phyloP scores from a whole-genome alignment of 2,888 invertebrate genomes.

The Corbicula japonica region DNA sequence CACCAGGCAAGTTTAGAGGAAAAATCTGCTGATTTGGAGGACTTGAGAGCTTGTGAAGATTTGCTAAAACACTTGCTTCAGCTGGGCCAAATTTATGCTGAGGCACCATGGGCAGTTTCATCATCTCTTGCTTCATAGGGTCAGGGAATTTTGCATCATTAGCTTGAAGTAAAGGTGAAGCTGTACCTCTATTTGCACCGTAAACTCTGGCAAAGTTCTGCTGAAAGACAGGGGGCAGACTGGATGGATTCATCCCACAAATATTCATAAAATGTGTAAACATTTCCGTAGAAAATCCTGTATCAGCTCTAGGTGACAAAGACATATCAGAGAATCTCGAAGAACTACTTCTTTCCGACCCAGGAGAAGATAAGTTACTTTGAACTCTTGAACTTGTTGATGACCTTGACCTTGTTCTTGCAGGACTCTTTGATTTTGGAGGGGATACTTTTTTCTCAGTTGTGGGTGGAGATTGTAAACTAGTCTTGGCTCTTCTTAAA shows the following conservation, averaged over 20 bases:
- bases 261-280: constrained; percentile 51
- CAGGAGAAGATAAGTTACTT: constrained; percentile 26
- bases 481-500: too few species aligned
- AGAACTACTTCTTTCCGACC: constrained; percentile 35
- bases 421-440: constrained; percentile 35
- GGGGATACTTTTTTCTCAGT: constrained; percentile 13
- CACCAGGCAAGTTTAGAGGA: constrained; percentile 45
- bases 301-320: constrained; percentile 30
- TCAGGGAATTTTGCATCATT: neutral
- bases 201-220: constrained; percentile 28
- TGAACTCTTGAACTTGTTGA: constrained; percentile 35
- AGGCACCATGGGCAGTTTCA: constrained; percentile 36
- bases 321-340: constrained; percentile 32
- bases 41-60: constrained; percentile 63
- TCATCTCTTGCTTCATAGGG: constrained; percentile 3
- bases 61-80: constrained; percentile 50
- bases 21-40: constrained; percentile 68
- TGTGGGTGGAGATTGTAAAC: too few species aligned
- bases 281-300: constrained; percentile 24
- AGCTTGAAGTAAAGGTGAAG: neutral
- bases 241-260: constrained; percentile 41
- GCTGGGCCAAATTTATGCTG: constrained; percentile 31
- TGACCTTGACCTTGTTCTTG: constrained; percentile 37
- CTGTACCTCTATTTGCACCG: constrained; percentile 1
- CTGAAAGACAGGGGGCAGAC: constrained; percentile 37